Conservation (phyloP, 2,888 invertebrate species). For the Pomacea canaliculata region DNA sequence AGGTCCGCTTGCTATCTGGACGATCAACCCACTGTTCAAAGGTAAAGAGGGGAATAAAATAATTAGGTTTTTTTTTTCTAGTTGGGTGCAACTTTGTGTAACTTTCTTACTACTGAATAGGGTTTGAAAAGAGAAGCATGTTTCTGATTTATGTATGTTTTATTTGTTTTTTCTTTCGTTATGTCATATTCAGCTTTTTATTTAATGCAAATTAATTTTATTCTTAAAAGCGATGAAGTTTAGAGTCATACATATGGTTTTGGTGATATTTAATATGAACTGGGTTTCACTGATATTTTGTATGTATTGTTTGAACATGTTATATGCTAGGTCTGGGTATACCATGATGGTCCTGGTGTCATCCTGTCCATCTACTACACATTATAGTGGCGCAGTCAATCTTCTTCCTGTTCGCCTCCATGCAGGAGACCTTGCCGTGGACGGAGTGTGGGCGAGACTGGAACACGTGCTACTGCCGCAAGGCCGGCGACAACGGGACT, state of each 20-base stretch:
- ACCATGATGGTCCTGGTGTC: slow-evolving; percentile 52
- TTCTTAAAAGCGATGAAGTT: no score
- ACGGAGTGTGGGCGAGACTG: slow-evolving; percentile 54
- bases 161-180: no score
- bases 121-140: no score
- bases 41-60: slow-evolving; percentile 37
- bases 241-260: no score
- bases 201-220: no score
- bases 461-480: slow-evolving; percentile 56
- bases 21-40: slow-evolving; percentile 58
- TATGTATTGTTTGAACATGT: no score
- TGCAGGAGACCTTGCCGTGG: slow-evolving; percentile 58
- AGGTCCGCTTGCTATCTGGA: slow-evolving; percentile 60
- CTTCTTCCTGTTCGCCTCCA: slow-evolving; percentile 59
- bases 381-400: slow-evolving; percentile 60
- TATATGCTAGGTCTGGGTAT: slow-evolving; percentile 53
- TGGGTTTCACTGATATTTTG: no score
- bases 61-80: neutral
- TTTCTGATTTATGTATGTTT: no score
- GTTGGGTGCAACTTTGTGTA: no score
- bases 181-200: no score
- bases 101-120: no score
- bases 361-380: slow-evolving; percentile 60
- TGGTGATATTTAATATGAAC: no score
- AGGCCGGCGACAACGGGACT: slow-evolving; percentile 39